A percentile compares a stretch with the other conserved stretches of the same genome.
phyloP scores from a whole-genome alignment of 2,797 vertebrate species.

The Spheniscus humboldti region DNA sequence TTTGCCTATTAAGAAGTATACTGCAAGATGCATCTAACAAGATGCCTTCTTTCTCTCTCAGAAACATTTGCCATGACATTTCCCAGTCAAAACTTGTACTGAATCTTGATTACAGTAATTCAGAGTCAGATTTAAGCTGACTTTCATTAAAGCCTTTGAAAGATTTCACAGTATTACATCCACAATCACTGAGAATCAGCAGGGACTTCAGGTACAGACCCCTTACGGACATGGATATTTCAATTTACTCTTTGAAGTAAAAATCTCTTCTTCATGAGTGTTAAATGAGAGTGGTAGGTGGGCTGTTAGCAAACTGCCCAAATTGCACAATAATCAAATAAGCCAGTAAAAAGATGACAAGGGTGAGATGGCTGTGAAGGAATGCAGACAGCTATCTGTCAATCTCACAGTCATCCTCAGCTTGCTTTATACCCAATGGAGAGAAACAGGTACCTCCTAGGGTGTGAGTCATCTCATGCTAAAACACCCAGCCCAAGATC shows the following conservation, averaged over 20 bases:
- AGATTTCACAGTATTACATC: not conserved
- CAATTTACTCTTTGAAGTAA: not conserved
- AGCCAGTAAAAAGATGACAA: not conserved
- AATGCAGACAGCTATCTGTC: not conserved
- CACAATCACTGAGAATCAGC: not conserved
- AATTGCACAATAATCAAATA: not conserved
- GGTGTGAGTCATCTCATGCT: not conserved
- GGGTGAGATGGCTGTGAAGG: not conserved
- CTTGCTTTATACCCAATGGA: not conserved
- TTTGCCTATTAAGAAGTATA: not conserved
- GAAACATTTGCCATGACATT: not conserved
- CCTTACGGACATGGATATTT: not conserved
- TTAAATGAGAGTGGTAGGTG: not conserved
- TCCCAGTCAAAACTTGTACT: not conserved
- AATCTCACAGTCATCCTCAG: not conserved
- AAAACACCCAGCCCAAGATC: not conserved
- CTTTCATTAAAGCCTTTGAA: not conserved
- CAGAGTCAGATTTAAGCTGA: not conserved
- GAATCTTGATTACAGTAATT: not conserved
- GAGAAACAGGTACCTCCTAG: not conserved
- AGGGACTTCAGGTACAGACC: not conserved
- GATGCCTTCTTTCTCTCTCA: not conserved
- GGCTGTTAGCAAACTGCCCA: constrained; percentile 21
- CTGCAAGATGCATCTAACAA: not conserved
- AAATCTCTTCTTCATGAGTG: not conserved